These are phyloP conservation scores for Marasmarcha lunaedactyla DNA, from an alignment of 2,888 invertebrate genomes.

Conservation along the genomic window DNA sequence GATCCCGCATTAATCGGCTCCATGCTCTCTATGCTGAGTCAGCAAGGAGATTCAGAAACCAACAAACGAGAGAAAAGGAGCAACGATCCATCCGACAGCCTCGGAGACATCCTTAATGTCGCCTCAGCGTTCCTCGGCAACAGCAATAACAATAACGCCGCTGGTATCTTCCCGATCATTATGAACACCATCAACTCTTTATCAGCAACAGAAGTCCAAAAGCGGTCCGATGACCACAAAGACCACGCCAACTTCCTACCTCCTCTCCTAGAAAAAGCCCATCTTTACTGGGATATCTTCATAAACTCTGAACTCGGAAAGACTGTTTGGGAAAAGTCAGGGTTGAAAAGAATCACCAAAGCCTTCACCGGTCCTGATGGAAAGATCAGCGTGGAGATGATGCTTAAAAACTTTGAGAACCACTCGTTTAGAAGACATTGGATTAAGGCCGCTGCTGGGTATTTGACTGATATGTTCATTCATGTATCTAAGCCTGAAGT, in stretches of 20 bases:
- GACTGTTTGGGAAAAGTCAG: conserved; percentile 79
- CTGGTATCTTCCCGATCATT: conserved; percentile 73
- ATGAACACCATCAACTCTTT: conserved; percentile 75
- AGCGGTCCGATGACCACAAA: conserved; percentile 73
- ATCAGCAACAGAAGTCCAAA: conserved; percentile 71
- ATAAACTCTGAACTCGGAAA: conserved; percentile 82
- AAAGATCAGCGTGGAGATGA: conserved; percentile 76
- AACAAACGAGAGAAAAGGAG: conserved; percentile 32
- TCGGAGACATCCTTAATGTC: conserved; percentile 64
- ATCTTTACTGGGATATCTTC: conserved; percentile 83
- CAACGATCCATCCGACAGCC: conserved; percentile 43
- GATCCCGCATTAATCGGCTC: conserved; percentile 64
- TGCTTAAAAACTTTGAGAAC: conserved; percentile 84
- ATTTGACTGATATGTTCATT: conserved; percentile 79
- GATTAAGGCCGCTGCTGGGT: conserved; percentile 81
- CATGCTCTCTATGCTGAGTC: conserved; percentile 58
- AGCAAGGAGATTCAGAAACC: conserved; percentile 35
- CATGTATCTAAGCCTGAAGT: conserved; percentile 81
- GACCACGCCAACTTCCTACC: conserved; percentile 80
- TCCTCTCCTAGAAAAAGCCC: conserved; percentile 71
- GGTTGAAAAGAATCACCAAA: conserved; percentile 76
- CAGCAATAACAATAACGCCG: conserved; percentile 30
- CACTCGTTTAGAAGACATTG: conserved; percentile 83
- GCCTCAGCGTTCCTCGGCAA: conserved; percentile 68
- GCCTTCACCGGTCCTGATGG: conserved; percentile 77